Percentiles rank a stretch among this genome's conserved stretches.
Conservation (phyloP, 2,113 vertebrate species). For the Aplodontia rufa region DNA sequence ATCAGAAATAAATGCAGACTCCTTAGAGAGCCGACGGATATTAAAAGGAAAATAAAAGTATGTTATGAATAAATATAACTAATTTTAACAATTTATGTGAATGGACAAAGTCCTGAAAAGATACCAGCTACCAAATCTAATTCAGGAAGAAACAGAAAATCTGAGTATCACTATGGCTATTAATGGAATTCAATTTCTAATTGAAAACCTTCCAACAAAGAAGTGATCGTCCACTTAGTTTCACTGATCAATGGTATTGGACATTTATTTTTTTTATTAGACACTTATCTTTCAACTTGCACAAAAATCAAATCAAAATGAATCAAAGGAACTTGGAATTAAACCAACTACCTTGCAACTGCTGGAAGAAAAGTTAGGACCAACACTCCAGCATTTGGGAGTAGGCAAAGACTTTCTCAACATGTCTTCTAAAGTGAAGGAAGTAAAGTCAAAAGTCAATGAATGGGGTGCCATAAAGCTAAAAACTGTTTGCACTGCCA, state of each 20-base stretch:
- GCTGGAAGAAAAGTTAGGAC: too few relatives aligned
- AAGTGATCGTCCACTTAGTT: background rate
- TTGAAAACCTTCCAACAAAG: background rate
- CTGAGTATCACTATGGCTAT: background rate
- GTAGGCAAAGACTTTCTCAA: too few relatives aligned
- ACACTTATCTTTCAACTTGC: too few relatives aligned
- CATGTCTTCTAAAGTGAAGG: too few relatives aligned
- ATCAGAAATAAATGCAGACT: background rate
- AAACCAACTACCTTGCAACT: too few relatives aligned
- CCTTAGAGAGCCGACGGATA: background rate
- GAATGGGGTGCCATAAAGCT: too few relatives aligned
- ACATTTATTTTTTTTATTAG: too few relatives aligned
- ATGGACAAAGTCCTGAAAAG: background rate
- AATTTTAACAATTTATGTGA: background rate
- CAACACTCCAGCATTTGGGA: too few relatives aligned
- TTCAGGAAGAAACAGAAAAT: slow-evolving; percentile 5
- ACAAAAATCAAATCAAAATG: too few relatives aligned
- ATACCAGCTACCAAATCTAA: slow-evolving; percentile 3
- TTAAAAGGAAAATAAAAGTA: background rate
- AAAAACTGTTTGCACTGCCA: too few relatives aligned
- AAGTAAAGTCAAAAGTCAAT: too few relatives aligned
- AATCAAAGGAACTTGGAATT: too few relatives aligned
- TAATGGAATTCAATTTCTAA: background rate
- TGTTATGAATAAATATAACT: slow-evolving; percentile 4
- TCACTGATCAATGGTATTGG: background rate